These are phyloP conservation scores for Machaerirhynchus nigripectus DNA, from an alignment of 2,113 vertebrate species.

Conservation along the genomic window DNA sequence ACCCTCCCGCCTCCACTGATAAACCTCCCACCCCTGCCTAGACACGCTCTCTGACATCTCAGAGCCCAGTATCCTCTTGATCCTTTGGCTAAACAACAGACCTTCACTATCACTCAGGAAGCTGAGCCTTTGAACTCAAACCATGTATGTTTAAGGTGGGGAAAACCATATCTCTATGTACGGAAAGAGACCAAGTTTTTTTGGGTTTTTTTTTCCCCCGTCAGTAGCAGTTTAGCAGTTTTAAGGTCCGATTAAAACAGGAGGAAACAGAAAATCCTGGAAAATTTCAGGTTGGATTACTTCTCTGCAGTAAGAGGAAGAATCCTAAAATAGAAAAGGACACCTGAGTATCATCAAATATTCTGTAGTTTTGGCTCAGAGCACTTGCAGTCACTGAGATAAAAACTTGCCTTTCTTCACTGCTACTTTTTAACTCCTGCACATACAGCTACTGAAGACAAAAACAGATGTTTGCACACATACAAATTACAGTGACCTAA, in stretches of 20 bases:
- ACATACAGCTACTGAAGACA: neutral
- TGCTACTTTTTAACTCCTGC: neutral
- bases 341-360: neutral
- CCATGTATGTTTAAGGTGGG: slow-evolving; percentile 63
- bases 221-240: neutral
- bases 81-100: slow-evolving; percentile 63
- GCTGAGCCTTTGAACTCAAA: slow-evolving; percentile 62
- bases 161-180: slow-evolving; percentile 60
- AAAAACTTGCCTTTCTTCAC: neutral
- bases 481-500: neutral
- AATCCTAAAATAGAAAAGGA: slow-evolving; percentile 25
- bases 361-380: neutral
- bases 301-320: neutral
- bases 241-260: neutral
- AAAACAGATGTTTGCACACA: neutral
- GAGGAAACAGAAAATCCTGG: neutral
- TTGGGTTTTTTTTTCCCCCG: neutral
- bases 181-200: neutral
- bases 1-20: neutral
- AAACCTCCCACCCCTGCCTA: slow-evolving; percentile 43
- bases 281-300: neutral
- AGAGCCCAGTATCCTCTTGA: slow-evolving; percentile 56
- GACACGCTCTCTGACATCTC: slow-evolving; percentile 26
- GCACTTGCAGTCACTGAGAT: neutral
- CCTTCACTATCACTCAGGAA: slow-evolving; percentile 57